These are phyloP conservation scores for Mobula hypostoma DNA, from an alignment of 2,113 vertebrate species.

Conservation along the genomic window DNA sequence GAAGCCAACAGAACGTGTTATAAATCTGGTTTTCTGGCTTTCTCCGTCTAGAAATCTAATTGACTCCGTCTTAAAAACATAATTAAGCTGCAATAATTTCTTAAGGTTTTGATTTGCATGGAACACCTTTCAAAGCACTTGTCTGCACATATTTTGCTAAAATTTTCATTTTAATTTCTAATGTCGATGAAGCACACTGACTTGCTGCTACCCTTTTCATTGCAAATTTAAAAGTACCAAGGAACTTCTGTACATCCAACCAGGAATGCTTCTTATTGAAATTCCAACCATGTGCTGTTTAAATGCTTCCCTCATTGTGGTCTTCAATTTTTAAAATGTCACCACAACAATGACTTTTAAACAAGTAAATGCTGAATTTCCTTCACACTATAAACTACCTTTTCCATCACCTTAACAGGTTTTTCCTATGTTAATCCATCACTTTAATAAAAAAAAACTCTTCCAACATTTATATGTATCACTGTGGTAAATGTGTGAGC, in stretches of 20 bases:
- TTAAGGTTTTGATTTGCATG: slow-evolving; percentile 27
- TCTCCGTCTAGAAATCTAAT: slow-evolving; percentile 10
- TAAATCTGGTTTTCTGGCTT: not conserved
- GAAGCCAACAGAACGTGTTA: not conserved
- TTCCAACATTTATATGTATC: slow-evolving; percentile 15
- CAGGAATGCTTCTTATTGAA: slow-evolving; percentile 2
- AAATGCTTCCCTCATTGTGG: slow-evolving; percentile 5
- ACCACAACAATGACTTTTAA: slow-evolving; percentile 14
- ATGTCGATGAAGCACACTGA: not conserved
- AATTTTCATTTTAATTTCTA: not conserved
- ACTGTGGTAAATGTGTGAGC: slow-evolving; percentile 38
- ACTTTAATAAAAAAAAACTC: slow-evolving; percentile 1
- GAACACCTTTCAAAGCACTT: slow-evolving; percentile 6
- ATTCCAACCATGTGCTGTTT: slow-evolving; percentile 1
- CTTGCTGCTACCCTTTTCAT: slow-evolving; percentile 20
- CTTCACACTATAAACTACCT: slow-evolving; percentile 37
- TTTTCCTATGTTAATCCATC: slow-evolving; percentile 19
- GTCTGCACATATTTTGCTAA: slow-evolving; percentile 27
- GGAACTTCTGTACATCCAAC: not conserved
- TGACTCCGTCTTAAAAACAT: not conserved
- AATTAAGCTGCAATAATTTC: slow-evolving; percentile 17
- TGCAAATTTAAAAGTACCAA: not conserved
- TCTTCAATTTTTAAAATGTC: slow-evolving; percentile 29
- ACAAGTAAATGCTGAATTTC: slow-evolving; percentile 26
- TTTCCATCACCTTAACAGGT: slow-evolving; percentile 33